Percentiles rank a stretch among this genome's conserved stretches.
phyloP scores from a whole-genome alignment of 2,888 invertebrate species.

The Brenthis ino region DNA sequence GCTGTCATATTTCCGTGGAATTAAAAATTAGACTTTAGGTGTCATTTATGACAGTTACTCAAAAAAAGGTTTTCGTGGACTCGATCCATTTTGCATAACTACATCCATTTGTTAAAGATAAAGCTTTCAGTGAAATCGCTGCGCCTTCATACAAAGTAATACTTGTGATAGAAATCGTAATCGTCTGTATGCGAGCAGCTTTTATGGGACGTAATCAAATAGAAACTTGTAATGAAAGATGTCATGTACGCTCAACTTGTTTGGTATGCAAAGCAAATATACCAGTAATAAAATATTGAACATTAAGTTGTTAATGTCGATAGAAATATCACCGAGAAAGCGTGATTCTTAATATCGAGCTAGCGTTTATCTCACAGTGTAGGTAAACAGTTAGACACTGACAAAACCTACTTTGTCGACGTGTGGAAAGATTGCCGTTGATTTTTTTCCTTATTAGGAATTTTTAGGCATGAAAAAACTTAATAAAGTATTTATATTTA shows the following conservation, averaged over 20 bases:
- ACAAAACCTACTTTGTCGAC: background rate
- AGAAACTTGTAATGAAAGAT: slow-evolving; percentile 81
- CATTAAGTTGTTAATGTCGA: slow-evolving; percentile 69
- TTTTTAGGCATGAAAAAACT: background rate
- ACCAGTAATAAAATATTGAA: slow-evolving; percentile 76
- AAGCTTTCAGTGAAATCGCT: slow-evolving; percentile 42
- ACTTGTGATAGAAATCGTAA: slow-evolving; percentile 80
- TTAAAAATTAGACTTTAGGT: no score
- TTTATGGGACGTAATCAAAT: slow-evolving; percentile 80
- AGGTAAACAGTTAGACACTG: slow-evolving; percentile 8
- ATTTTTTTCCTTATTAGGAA: background rate
- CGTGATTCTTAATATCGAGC: slow-evolving; percentile 55
- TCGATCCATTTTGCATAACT: no score
- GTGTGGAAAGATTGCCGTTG: no score
- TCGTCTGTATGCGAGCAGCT: slow-evolving; percentile 70
- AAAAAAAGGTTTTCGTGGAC: no score
- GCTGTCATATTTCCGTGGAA: no score
- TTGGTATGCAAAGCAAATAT: slow-evolving; percentile 73
- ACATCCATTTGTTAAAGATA: slow-evolving; percentile 34
- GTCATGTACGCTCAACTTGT: slow-evolving; percentile 70
- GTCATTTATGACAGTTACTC: no score
- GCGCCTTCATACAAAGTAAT: slow-evolving; percentile 63
- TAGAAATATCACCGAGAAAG: slow-evolving; percentile 55
- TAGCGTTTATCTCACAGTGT: slow-evolving; percentile 29
- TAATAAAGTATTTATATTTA: background rate